phyloP scores from a whole-genome alignment of 2,888 invertebrate species.

The Caenorhabditis virilis region DNA sequence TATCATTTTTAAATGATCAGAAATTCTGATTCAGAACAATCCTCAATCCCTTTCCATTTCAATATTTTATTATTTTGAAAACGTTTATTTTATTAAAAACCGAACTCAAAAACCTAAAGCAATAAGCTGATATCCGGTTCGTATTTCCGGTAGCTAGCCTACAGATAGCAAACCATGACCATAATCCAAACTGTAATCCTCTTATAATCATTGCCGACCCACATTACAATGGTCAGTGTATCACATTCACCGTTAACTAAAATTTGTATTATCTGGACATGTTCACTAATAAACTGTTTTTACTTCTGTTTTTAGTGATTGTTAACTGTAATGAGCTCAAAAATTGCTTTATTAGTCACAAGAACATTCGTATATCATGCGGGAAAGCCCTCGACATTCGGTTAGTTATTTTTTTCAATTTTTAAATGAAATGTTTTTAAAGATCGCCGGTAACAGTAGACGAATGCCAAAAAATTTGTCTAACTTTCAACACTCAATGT shows the following conservation, averaged over 20 bases:
- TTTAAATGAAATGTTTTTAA: slow-evolving; percentile 7
- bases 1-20: too few species aligned
- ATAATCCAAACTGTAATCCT: slow-evolving; percentile 36
- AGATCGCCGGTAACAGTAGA: slow-evolving; percentile 29
- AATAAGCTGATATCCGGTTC: slow-evolving; percentile 6
- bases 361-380: slow-evolving; percentile 35
- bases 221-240: slow-evolving; percentile 5
- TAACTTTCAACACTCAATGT: slow-evolving; percentile 32
- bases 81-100: not conserved
- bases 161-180: slow-evolving; percentile 16
- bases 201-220: slow-evolving; percentile 35
- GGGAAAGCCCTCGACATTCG: slow-evolving; percentile 30
- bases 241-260: not conserved
- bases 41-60: not conserved
- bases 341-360: slow-evolving; percentile 35
- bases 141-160: not conserved
- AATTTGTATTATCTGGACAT: slow-evolving; percentile 15
- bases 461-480: slow-evolving; percentile 39
- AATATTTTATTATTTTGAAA: not conserved
- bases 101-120: not conserved
- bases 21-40: too few species aligned
- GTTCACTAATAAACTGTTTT: slow-evolving; percentile 27
- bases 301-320: slow-evolving; percentile 16
- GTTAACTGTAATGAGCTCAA: slow-evolving; percentile 10
- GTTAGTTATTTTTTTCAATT: slow-evolving; percentile 5